These are phyloP conservation scores for Cladopsammia gracilis DNA, from an alignment of 64 coral and sea anemone species.

Conservation along the genomic window DNA sequence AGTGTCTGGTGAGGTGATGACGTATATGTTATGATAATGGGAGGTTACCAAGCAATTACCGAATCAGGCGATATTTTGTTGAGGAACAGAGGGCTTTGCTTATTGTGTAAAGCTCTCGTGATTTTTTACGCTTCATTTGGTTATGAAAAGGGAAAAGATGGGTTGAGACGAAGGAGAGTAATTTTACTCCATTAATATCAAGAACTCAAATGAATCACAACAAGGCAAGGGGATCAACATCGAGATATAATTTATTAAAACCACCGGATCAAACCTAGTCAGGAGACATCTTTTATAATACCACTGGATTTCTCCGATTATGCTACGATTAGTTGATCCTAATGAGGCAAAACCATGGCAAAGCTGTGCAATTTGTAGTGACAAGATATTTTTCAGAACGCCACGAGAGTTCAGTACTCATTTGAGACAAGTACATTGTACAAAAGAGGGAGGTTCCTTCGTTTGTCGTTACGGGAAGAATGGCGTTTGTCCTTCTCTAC, in stretches of 20 bases:
- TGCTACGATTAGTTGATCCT: slow-evolving; percentile 92
- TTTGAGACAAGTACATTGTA: slow-evolving; percentile 90
- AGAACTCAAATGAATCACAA: slow-evolving; percentile 43
- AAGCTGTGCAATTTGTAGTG: slow-evolving; percentile 88
- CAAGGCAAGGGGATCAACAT: slow-evolving; percentile 35
- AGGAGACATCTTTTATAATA: slow-evolving; percentile 1
- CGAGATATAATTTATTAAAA: slow-evolving; percentile 88
- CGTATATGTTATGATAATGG: neutral
- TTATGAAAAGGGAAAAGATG: neutral
- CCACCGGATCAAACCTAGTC: neutral
- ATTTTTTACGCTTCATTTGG: neutral
- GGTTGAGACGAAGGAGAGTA: neutral
- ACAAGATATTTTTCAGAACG: slow-evolving; percentile 87
- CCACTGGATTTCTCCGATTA: slow-evolving; percentile 31
- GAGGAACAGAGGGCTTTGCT: neutral
- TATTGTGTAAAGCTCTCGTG: neutral
- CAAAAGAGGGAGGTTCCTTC: slow-evolving; percentile 96
- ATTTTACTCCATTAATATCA: neutral
- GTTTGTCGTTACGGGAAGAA: slow-evolving; percentile 97
- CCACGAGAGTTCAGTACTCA: slow-evolving; percentile 92
- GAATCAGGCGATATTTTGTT: neutral
- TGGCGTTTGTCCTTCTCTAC: slow-evolving; percentile 96
- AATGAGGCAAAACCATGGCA: slow-evolving; percentile 91
- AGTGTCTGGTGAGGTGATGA: neutral
- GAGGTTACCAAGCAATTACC: slow-evolving; percentile 62